phyloP scores from a whole-genome alignment of 2,888 invertebrate species.

The Ochropacha duplaris region DNA sequence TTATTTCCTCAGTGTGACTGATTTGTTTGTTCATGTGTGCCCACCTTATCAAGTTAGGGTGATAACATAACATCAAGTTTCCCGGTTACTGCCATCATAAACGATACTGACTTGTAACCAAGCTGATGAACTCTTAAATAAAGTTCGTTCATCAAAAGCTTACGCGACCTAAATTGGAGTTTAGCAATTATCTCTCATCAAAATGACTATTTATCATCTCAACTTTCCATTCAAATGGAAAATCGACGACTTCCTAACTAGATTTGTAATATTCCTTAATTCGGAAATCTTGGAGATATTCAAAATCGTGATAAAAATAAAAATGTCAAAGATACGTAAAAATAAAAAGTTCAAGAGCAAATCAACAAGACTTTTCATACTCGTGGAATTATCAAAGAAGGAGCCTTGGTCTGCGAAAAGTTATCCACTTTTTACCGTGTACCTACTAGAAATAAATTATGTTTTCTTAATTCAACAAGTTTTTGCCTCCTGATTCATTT shows the following conservation, averaged over 20 bases:
- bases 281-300: conserved; percentile 43
- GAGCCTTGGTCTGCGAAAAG: conserved; percentile 58
- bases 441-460: conserved; percentile 11
- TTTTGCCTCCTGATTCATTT: not conserved
- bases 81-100: not conserved
- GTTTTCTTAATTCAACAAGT: not conserved
- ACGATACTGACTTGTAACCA: not conserved
- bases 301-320: conserved; percentile 55
- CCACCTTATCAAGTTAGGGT: not conserved
- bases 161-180: not conserved
- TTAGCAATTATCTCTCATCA: not conserved
- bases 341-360: conserved; percentile 65
- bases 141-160: not conserved
- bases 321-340: conserved; percentile 54
- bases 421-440: conserved; percentile 51
- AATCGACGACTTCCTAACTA: not conserved
- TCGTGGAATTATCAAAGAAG: conserved; percentile 66
- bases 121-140: too few relatives aligned
- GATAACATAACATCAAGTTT: not conserved
- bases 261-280: conserved; percentile 30
- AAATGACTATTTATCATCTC: not conserved
- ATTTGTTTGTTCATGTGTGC: not conserved
- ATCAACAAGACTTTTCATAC: conserved; percentile 71
- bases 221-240: conserved; percentile 1
- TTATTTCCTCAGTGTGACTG: not conserved